Base-by-base conservation (phyloP, 2,888 invertebrate genomes). In the Eustalomyia histrio region DNA sequence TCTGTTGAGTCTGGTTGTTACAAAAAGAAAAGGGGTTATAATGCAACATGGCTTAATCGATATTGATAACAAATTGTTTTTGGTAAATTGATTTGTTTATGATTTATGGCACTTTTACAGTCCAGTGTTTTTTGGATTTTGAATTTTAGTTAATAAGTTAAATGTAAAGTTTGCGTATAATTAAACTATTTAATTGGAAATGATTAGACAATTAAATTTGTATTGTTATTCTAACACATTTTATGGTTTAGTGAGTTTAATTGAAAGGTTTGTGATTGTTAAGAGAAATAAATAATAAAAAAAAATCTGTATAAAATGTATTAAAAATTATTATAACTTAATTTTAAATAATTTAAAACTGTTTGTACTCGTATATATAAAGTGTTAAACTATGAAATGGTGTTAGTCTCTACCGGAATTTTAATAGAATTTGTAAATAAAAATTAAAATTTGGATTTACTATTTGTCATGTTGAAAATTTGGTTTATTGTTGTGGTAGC, bases 11-110 rank as follows among this genome's bases (percentile, higher is more conserved):
- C 29, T 29, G 29, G 29, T 4, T 29, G 6, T 29, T 4, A 7
- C 2, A 39, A 29, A 10, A n/a, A 29, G 3, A 29, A 29, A 21
- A 65, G 18, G 53, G 29, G 53, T 65, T 52, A 52, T 10, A 35
- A n/a, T 17, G 43, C 17, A 33, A 53, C 52, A 60, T 16, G 33
- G 29, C 33, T 53, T 69, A 69, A 69, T 35, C 52, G 69, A 33
- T 61, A 78, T 81, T 68, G 78, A 81, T 75, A 74, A 67, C 78
- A 74, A 81, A 78, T 71, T 78, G 74, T 71, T 78, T 60, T 71
- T 69, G 65, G 29, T 81, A 81, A 81, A 81, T 81, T 81, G 81
- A 81, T 81, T 81, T 81, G 78, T 81, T 75, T 81, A 81, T 81
- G 78, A 81, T 78, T 81, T 81, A 81, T 75, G 81, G 78, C 81